Evolutionary conservation across 2,888 invertebrate species (phyloP).

Genomic region (Vanessa cardui): DNA sequence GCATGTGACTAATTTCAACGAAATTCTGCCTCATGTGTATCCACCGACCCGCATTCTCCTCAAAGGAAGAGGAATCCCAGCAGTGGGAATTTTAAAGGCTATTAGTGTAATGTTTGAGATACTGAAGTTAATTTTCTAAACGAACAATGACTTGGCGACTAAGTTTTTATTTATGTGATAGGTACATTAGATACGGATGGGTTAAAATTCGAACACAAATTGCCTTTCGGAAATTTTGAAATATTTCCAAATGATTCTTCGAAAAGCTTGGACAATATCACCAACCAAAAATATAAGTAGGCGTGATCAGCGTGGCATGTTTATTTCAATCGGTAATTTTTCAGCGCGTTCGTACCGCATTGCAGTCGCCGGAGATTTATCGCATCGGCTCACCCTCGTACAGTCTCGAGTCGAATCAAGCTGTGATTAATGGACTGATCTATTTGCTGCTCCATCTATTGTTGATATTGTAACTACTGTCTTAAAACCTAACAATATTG

Average conservation of each 20-base stretch:
- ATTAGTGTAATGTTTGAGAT: too few relatives aligned
- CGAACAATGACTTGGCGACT: too few relatives aligned
- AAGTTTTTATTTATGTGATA: too few relatives aligned
- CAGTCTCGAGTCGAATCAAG: slow-evolving; percentile 62
- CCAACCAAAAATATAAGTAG: slow-evolving; percentile 45
- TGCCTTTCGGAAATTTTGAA: too few relatives aligned
- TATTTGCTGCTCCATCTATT: slow-evolving; percentile 57
- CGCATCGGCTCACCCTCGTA: slow-evolving; percentile 56
- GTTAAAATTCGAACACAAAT: too few relatives aligned
- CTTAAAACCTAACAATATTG: not conserved
- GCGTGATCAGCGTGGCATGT: slow-evolving; percentile 61
- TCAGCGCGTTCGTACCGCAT: slow-evolving; percentile 66
- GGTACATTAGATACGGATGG: too few relatives aligned
- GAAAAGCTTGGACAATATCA: slow-evolving; percentile 28
- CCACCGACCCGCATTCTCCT: too few relatives aligned
- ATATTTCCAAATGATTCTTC: not conserved
- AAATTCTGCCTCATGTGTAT: too few relatives aligned
- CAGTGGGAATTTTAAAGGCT: too few relatives aligned
- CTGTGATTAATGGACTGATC: slow-evolving; percentile 70
- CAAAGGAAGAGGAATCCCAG: too few relatives aligned
- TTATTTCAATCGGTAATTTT: slow-evolving; percentile 75
- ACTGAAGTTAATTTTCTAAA: too few relatives aligned
- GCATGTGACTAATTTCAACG: too few relatives aligned
- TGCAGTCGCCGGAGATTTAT: slow-evolving; percentile 76
- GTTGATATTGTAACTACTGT: slow-evolving; percentile 30